Evolutionary conservation across 2,888 invertebrate genomes (phyloP).

Genomic region (Philereme transversata): DNA sequence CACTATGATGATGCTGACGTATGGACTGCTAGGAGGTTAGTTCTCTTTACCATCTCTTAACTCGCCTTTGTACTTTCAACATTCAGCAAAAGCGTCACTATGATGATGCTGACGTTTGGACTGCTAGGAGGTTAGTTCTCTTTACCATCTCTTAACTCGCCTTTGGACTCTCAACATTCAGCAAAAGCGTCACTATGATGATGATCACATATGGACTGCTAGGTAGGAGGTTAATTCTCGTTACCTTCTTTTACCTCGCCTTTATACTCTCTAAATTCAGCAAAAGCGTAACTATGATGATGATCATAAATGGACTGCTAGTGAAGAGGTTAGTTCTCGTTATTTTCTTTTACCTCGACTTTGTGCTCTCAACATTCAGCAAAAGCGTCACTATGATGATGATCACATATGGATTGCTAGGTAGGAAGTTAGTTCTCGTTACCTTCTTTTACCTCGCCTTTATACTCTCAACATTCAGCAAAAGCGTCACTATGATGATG

Average conservation of each 20-base stretch:
- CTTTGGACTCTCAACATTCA: conserved; percentile 94
- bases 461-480: conserved; percentile 93
- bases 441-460: conserved; percentile 87
- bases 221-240: conserved; percentile 89
- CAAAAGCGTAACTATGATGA: conserved; percentile 93
- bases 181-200: conserved; percentile 93
- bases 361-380: conserved; percentile 94
- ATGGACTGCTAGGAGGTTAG: conserved; percentile 96
- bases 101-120: conserved; percentile 97
- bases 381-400: conserved; percentile 94
- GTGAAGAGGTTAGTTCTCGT: conserved; percentile 89
- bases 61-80: conserved; percentile 93
- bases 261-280: conserved; percentile 95
- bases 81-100: conserved; percentile 93
- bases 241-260: conserved; percentile 81
- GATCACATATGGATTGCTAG: conserved; percentile 93
- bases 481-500: conserved; percentile 94
- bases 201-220: conserved; percentile 95
- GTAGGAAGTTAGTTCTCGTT: conserved; percentile 89
- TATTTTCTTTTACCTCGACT: conserved; percentile 85
- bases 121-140: conserved; percentile 91
- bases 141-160: conserved; percentile 81
- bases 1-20: conserved; percentile 95
- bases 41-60: conserved; percentile 57
- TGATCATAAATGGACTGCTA: conserved; percentile 95